A percentile compares a stretch with the other conserved stretches of the same genome.
phyloP scores from a whole-genome alignment of 2,888 invertebrate species.

The Osedax frankpressi region DNA sequence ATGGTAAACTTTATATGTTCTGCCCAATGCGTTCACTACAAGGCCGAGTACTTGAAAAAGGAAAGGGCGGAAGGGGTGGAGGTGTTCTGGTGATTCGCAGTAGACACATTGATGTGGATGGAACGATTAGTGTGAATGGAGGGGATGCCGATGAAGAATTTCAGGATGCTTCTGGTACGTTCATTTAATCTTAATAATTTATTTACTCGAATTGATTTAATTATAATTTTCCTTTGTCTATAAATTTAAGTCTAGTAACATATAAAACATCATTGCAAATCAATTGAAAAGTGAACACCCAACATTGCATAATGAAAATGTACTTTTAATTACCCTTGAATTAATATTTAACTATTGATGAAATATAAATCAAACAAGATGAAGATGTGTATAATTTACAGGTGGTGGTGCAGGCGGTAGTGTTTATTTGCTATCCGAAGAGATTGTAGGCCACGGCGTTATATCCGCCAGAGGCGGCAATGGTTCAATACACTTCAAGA shows the following conservation, averaged over 20 bases:
- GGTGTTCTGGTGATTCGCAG: constrained; percentile 29
- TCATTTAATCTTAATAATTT: no score
- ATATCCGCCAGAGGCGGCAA: constrained; percentile 31
- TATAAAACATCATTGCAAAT: no score
- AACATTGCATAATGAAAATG: no score
- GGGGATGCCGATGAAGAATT: constrained; percentile 23
- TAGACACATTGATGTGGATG: constrained; percentile 32
- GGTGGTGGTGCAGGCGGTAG: constrained; percentile 35
- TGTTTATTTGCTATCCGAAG: constrained; percentile 32
- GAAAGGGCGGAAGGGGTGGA: constrained; percentile 32
- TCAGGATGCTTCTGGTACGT: neutral
- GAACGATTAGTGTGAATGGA: constrained; percentile 30
- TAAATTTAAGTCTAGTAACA: no score
- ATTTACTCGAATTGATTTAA: no score
- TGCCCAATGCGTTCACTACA: constrained; percentile 29
- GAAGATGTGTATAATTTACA: constrained; percentile 17
- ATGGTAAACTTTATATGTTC: constrained; percentile 29
- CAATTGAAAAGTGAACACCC: no score
- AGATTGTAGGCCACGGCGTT: constrained; percentile 31
- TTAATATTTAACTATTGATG: no score
- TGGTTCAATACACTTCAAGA: constrained; percentile 15
- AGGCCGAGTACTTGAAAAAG: constrained; percentile 27
- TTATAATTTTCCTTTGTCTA: no score
- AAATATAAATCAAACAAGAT: no score
- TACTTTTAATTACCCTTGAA: no score